phyloP scores from a whole-genome alignment of 2,797 vertebrate genomes.

The Lindbergichthys nudifrons region DNA sequence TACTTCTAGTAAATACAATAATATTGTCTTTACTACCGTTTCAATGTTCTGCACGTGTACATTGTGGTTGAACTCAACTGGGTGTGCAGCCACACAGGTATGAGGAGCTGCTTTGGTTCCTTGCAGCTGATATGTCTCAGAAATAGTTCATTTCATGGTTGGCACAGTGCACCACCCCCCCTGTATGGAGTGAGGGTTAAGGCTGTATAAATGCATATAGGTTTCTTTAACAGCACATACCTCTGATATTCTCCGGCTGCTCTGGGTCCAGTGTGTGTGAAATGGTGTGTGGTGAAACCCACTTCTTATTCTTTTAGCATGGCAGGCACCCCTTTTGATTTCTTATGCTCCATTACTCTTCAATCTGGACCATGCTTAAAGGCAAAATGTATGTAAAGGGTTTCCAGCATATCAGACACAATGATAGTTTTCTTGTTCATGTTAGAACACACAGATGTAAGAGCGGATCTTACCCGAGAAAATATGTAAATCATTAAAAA shows the following conservation, averaged over 20 bases:
- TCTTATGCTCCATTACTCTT: conserved; percentile 78
- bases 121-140: conserved; percentile 51
- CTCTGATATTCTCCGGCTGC: conserved; percentile 56
- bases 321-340: conserved; percentile 65
- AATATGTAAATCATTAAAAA: conserved; percentile 4
- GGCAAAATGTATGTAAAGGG: conserved; percentile 52
- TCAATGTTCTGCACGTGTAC: conserved; percentile 16
- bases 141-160: conserved; percentile 77
- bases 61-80: conserved; percentile 18
- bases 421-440: conserved; percentile 29
- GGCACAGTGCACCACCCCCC: conserved; percentile 59
- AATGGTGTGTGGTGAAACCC: conserved; percentile 75
- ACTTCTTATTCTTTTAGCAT: conserved; percentile 69
- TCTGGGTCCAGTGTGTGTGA: conserved; percentile 69
- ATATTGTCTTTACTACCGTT: conserved; percentile 2
- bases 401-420: conserved; percentile 43
- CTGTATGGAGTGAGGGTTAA: conserved; percentile 54
- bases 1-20: background rate
- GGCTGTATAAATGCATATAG: conserved; percentile 67
- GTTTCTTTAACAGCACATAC: conserved; percentile 62
- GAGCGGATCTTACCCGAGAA: background rate
- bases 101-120: conserved; percentile 38
- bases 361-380: conserved; percentile 65
- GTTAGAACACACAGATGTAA: conserved; percentile 3
- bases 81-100: conserved; percentile 47